phyloP scores from a whole-genome alignment of 35 echinoderm and acorn worm species.

The Heliocidaris erythrogramma region DNA sequence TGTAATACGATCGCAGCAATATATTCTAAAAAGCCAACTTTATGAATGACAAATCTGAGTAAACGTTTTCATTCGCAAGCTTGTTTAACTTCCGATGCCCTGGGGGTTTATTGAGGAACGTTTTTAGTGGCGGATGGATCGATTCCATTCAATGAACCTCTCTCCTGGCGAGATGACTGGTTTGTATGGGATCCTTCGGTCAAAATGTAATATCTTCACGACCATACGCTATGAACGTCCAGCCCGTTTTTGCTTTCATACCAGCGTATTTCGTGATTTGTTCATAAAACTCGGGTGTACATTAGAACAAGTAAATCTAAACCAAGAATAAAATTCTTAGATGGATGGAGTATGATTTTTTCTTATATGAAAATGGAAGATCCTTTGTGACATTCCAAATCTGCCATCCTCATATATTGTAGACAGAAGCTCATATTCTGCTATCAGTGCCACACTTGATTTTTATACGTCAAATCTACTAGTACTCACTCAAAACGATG shows the following conservation, averaged over 20 bases:
- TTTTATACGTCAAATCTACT: too few relatives aligned
- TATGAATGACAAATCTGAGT: constrained; percentile 41
- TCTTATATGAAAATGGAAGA: background rate
- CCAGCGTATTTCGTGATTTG: background rate
- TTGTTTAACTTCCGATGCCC: constrained; percentile 51
- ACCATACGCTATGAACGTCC: background rate
- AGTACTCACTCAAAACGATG: too few relatives aligned
- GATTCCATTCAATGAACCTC: background rate
- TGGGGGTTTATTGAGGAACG: background rate
- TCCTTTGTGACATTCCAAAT: background rate
- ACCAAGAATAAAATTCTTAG: background rate
- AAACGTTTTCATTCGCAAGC: constrained; percentile 47
- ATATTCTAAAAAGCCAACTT: constrained; percentile 23
- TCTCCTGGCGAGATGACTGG: background rate
- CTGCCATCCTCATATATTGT: background rate
- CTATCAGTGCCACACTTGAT: too few relatives aligned
- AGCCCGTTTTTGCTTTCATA: background rate
- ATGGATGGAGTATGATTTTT: background rate
- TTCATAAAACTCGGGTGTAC: background rate
- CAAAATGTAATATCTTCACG: background rate
- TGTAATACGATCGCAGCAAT: constrained; percentile 36
- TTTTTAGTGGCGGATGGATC: background rate
- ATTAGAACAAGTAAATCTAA: background rate
- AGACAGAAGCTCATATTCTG: too few relatives aligned
- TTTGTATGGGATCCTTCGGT: background rate